Evolutionary conservation across 2,113 vertebrate genomes (phyloP).

Genomic region (Varanus komodoensis): DNA sequence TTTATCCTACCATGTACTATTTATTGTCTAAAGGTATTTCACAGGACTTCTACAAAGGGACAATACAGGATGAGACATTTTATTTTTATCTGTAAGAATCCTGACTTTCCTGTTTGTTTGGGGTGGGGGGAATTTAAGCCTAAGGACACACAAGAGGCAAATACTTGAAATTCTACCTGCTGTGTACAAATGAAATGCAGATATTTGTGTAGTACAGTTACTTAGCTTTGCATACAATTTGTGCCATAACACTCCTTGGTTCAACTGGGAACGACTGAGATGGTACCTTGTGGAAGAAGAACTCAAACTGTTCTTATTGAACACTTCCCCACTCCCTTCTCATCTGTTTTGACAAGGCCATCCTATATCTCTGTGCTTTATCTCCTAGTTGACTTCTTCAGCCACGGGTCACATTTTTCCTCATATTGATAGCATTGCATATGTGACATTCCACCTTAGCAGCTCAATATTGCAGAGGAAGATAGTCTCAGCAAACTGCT

Average conservation of each 20-base stretch:
- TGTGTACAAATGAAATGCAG: not conserved
- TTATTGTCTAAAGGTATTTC: not conserved
- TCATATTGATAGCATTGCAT: not conserved
- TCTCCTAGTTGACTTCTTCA: not conserved
- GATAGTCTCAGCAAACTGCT: not conserved
- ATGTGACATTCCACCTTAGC: not conserved
- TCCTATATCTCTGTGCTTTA: not conserved
- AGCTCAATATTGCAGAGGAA: not conserved
- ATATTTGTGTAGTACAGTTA: not conserved
- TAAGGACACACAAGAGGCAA: not conserved
- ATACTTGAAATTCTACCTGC: not conserved
- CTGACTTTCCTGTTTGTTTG: conserved; percentile 16
- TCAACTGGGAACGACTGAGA: not conserved
- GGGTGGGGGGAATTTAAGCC: conserved; percentile 12
- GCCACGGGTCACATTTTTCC: too few species aligned
- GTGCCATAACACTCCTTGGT: not conserved
- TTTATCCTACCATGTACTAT: not conserved
- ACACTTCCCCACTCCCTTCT: not conserved
- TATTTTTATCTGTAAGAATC: not conserved
- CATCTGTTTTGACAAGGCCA: not conserved
- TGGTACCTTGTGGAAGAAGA: not conserved
- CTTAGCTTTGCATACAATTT: not conserved
- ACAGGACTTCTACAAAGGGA: not conserved
- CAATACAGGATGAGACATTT: conserved; percentile 13
- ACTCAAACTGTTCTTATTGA: not conserved